A percentile compares a stretch with the other conserved stretches of the same genome.
Evolutionary conservation across 2,888 invertebrate genomes (phyloP).

Genomic region (Pyrocoelia pectoralis): DNA sequence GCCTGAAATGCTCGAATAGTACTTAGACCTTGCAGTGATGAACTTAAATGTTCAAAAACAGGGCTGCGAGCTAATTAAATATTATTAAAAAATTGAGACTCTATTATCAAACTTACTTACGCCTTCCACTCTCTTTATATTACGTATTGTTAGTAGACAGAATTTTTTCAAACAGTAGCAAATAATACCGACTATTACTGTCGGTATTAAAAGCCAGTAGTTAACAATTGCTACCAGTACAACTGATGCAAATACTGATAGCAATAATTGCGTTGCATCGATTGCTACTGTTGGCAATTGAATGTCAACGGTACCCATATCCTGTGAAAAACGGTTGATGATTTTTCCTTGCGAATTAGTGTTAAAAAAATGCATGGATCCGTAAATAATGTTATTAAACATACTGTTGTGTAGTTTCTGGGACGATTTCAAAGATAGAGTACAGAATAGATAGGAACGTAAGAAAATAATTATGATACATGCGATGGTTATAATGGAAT

Average conservation of each 20-base stretch:
- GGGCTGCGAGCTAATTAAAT: slow-evolving; percentile 87
- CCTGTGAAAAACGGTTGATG: too few relatives aligned
- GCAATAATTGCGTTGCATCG: slow-evolving; percentile 71
- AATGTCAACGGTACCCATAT: slow-evolving; percentile 77
- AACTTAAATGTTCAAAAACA: slow-evolving; percentile 90
- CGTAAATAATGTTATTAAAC: slow-evolving; percentile 81
- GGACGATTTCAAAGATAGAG: slow-evolving; percentile 77
- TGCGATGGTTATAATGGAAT: slow-evolving; percentile 61
- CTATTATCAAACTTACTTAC: slow-evolving; percentile 69
- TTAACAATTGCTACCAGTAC: slow-evolving; percentile 79
- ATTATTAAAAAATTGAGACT: background rate
- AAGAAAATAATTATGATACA: slow-evolving; percentile 62
- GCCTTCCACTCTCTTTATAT: slow-evolving; percentile 82
- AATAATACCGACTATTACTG: too few relatives aligned
- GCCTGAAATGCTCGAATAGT: too few relatives aligned
- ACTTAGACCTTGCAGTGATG: too few relatives aligned
- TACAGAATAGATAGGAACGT: slow-evolving; percentile 71
- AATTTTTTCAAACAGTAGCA: slow-evolving; percentile 75
- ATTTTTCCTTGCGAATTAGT: slow-evolving; percentile 84
- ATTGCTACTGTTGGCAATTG: slow-evolving; percentile 60
- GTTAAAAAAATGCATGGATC: slow-evolving; percentile 89
- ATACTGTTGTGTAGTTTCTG: slow-evolving; percentile 81
- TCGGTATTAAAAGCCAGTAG: too few relatives aligned
- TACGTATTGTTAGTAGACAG: slow-evolving; percentile 81
- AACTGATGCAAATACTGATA: slow-evolving; percentile 80